A percentile compares a stretch with the other conserved stretches of the same genome.
Evolutionary conservation across 53 echinoderm and acorn worm genomes (phyloP).

Genomic region (Pentamera pediparva): DNA sequence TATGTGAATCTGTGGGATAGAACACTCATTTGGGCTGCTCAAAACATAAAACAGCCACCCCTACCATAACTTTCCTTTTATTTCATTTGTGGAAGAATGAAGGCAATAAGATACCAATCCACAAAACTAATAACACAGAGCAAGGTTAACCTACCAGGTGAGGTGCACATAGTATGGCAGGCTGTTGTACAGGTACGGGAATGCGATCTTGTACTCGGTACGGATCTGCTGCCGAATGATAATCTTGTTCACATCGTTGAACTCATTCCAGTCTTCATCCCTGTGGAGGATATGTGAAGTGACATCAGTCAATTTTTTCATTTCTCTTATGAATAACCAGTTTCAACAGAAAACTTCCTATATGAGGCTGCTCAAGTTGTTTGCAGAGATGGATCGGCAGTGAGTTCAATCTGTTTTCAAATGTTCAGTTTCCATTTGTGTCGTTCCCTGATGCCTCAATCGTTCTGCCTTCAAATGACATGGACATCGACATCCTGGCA

Average conservation of each 20-base stretch:
- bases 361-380: too few species aligned
- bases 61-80: too few species aligned
- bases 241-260: conserved; percentile 98
- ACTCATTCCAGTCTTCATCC: conserved; percentile 99
- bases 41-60: too few species aligned
- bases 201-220: conserved; percentile 98
- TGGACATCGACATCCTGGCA: too few species aligned
- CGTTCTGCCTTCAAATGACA: too few species aligned
- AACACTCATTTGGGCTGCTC: too few species aligned
- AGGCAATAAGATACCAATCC: too few species aligned
- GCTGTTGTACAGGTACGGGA: conserved; percentile 98
- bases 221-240: conserved; percentile 99
- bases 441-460: not conserved
- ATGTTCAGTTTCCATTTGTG: not conserved
- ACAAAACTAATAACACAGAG: too few species aligned
- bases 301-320: not conserved
- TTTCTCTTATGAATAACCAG: too few species aligned
- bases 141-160: conserved; percentile 80
- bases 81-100: too few species aligned
- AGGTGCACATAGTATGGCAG: conserved; percentile 95
- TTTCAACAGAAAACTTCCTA: too few species aligned
- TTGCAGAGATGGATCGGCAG: not conserved
- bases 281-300: conserved; percentile 16
- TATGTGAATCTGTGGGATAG: too few species aligned
- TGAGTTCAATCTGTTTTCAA: not conserved